These are phyloP conservation scores for Acanthis flammea DNA, from an alignment of 2,797 vertebrate genomes.

Conservation along the genomic window DNA sequence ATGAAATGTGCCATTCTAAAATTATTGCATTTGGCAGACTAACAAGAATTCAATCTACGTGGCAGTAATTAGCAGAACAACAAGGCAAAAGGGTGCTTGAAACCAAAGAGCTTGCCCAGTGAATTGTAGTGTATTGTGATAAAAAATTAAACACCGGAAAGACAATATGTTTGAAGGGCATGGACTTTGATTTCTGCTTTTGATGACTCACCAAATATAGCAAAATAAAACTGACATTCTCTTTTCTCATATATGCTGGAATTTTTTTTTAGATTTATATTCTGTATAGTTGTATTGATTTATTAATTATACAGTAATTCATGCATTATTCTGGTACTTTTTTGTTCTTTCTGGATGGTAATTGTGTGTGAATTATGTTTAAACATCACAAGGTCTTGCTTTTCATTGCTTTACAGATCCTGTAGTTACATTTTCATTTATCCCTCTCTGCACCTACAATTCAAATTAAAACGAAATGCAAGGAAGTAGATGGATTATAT, in stretches of 20 bases:
- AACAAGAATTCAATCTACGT: neutral
- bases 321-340: neutral
- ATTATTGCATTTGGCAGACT: neutral
- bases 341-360: neutral
- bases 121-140: neutral
- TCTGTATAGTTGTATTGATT: neutral
- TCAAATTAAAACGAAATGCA: neutral
- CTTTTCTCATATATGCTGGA: neutral
- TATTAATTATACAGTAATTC: neutral
- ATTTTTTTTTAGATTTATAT: neutral
- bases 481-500: neutral
- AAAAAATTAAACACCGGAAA: neutral
- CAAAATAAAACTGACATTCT: neutral
- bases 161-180: neutral
- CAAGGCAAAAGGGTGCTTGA: neutral
- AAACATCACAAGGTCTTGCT: neutral
- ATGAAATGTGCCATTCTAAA: neutral
- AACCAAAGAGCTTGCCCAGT: neutral
- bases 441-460: neutral
- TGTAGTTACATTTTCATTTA: neutral
- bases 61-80: neutral
- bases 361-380: neutral
- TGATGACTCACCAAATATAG: neutral
- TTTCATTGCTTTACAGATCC: neutral
- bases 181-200: neutral